Evolutionary conservation across 2,113 vertebrate species (phyloP).

Genomic region (Saccopteryx leptura): DNA sequence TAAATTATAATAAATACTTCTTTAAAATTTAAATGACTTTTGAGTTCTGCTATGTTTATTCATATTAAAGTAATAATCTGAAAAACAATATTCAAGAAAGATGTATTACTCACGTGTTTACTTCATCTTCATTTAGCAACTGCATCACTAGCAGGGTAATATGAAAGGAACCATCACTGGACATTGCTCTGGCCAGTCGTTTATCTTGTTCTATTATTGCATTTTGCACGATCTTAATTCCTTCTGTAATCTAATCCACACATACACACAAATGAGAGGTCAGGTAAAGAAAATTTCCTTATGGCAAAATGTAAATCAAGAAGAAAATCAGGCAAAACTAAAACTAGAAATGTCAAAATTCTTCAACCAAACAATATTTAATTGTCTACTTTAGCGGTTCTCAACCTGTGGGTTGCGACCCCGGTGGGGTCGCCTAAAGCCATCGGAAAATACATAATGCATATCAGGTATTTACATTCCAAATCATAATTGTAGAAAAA

Average conservation of each 20-base stretch:
- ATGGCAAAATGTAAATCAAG: conserved; percentile 30
- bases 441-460: no score
- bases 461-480: no score
- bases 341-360: conserved; percentile 58
- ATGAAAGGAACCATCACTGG: conserved; percentile 92
- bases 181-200: conserved; percentile 92
- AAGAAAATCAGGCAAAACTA: conserved; percentile 36
- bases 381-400: not conserved
- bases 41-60: not conserved
- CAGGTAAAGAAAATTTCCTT: conserved; percentile 4
- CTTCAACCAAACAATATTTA: conserved; percentile 65
- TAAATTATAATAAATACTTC: conserved; percentile 24
- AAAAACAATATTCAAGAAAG: conserved; percentile 34
- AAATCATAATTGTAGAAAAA: no score
- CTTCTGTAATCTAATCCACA: conserved; percentile 90
- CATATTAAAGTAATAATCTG: conserved; percentile 44
- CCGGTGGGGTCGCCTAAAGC: no score
- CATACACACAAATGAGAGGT: conserved; percentile 57
- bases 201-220: conserved; percentile 91
- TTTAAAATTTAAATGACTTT: conserved; percentile 11
- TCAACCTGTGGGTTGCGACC: no score
- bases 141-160: conserved; percentile 95
- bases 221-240: conserved; percentile 91
- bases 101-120: conserved; percentile 91
- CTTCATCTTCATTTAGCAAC: conserved; percentile 93